Evolutionary conservation across 2,888 invertebrate species (phyloP), one percentile per base, ranked within the genome.

Genomic region (Plagodis pulveraria): DNA sequence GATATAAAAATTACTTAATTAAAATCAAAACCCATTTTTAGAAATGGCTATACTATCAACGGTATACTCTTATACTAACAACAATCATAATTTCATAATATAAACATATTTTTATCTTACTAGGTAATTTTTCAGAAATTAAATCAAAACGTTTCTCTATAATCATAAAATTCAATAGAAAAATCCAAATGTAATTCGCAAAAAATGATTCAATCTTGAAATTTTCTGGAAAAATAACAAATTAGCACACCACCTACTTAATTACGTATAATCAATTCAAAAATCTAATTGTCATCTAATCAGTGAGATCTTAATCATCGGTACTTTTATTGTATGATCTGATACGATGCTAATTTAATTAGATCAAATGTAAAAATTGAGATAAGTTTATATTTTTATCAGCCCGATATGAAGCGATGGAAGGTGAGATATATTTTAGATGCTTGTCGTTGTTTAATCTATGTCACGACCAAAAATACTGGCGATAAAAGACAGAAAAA

Each of bases 311-410:
- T 55, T 56, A 53, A 65, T 50, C 58, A 63, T 71, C 74, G 72
- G 70, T 57, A 67, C 72, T 69, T 79, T 76, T 74, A 70, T 72
- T 71, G 67, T 70, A 63, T 65, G 65, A 75, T 72, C 69, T 65
- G 71, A 74, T 77, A 67, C 62, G 69, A 67, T 75, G 74, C 74
- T 71, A 76, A 78, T 71, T 78, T 76, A 80, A 79, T 80, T 76
- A 78, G 71, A 77, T 76, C 72, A 64, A 72, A 74, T 72, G 66
- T 66, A 65, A 72, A 71, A 72, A 74, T 70, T 62, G 67, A 64
- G 77, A 67, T 70, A 66, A 32, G 22, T 22, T 40, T 10, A 40
- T 40, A 6, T n/a, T 50, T 49, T 66, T 63, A 65, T 67, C 66
- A 50, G 50, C 46, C 36, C 50, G 68, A 63, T 62, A 61, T 41